A percentile compares a stretch with the other conserved stretches of the same genome.
These are phyloP conservation scores for Teleiodes luculella DNA, from an alignment of 2,888 invertebrate genomes.

Conservation along the genomic window DNA sequence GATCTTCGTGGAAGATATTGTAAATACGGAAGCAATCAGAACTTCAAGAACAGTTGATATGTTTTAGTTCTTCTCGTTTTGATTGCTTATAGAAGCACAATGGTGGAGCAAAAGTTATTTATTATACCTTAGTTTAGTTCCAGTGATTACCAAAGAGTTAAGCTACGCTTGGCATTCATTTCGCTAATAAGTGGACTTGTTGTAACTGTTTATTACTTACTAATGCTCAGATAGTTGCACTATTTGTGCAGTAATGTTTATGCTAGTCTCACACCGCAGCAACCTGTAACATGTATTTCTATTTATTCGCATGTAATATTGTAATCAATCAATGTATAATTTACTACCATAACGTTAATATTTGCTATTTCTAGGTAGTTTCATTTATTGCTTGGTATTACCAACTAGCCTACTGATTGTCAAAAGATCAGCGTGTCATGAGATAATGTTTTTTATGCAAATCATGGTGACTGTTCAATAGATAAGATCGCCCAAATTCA, in stretches of 20 bases:
- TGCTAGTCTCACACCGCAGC: slow-evolving; percentile 68
- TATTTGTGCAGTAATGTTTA: slow-evolving; percentile 40
- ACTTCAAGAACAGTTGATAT: slow-evolving; percentile 25
- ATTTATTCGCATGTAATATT: slow-evolving; percentile 56
- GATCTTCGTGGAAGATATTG: slow-evolving; percentile 8
- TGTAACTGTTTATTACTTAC: slow-evolving; percentile 41
- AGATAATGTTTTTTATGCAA: not conserved
- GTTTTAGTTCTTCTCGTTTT: slow-evolving; percentile 37
- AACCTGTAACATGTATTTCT: slow-evolving; percentile 48
- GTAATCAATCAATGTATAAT: slow-evolving; percentile 33
- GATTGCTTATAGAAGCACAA: slow-evolving; percentile 43
- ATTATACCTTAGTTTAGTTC: slow-evolving; percentile 38
- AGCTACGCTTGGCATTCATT: slow-evolving; percentile 38
- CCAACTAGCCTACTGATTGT: slow-evolving; percentile 41
- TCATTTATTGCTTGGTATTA: slow-evolving; percentile 45
- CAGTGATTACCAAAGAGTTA: slow-evolving; percentile 74
- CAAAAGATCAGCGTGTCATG: slow-evolving; percentile 37
- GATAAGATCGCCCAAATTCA: too few species aligned
- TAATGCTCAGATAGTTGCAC: slow-evolving; percentile 40
- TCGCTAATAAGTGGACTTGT: slow-evolving; percentile 44
- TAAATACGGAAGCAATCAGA: slow-evolving; percentile 22
- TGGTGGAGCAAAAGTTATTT: slow-evolving; percentile 38
- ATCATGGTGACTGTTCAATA: slow-evolving; percentile 35
- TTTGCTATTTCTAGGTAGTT: slow-evolving; percentile 34
- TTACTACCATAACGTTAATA: slow-evolving; percentile 29